Evolutionary conservation across 2,888 invertebrate genomes (phyloP), one percentile per base, ranked within the genome.

Genomic region (Dryocosmus kuriphilus): DNA sequence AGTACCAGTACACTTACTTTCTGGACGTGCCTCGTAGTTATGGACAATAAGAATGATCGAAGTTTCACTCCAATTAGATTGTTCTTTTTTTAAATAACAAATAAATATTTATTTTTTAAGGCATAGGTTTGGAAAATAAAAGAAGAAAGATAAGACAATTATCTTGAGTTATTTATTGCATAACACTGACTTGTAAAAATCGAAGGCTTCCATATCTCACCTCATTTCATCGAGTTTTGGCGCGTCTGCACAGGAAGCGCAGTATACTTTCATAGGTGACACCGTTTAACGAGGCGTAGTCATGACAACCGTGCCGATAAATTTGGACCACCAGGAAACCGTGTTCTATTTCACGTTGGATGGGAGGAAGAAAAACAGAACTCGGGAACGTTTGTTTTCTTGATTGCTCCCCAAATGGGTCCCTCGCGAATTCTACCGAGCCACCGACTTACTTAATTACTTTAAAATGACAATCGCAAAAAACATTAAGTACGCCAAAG

Each of bases 291-390:
- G 63, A 63, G 63, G 63, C 22, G 63, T 63, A 14, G 38, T 22
- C 63, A 63, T 63, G 63, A 63, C 63, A 63, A 63, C 63, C 63
- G 14, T 7, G 63, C 38, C 63, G 38, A 63, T 63, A 63, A 63
- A 63, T 38, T 63, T 63, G 32, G 38, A 22, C 11, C 24, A 11
- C 22, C 38, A 38, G 19, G 22, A 35, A 38, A 63, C 38, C 35
- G 35, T 22, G 22, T 38, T 22, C 63, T 16, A 38, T 63, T n/a
- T 63, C 63, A 22, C 38, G 14, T n/a, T n/a, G 2, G 22, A 38
- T 63, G 38, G 22, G 35, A 22, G 22, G 22, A 35, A 63, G 35
- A 63, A 63, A 63, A 63, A 63, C 38, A 32, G 35, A 22, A 63
- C 38, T 22, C 16, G 14, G 5, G 38, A 63, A 63, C 38, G 38